Conservation (phyloP, 2,113 vertebrate species). For the Uropsilus gracilis region DNA sequence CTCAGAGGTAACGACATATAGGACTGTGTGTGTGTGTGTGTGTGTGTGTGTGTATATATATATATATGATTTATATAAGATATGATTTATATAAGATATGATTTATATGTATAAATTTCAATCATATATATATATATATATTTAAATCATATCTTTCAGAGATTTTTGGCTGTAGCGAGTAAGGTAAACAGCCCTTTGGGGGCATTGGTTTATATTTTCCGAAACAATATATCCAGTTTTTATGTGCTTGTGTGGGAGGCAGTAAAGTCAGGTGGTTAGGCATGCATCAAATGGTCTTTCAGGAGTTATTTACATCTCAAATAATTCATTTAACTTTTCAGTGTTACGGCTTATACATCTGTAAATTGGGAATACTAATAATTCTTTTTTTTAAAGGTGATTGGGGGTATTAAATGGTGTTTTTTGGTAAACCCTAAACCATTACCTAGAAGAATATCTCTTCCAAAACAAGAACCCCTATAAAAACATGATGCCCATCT, state of each 20-base stretch:
- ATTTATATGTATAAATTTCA: no score
- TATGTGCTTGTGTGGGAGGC: neutral
- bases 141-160: neutral
- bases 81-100: no score
- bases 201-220: neutral
- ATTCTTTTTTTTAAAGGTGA: neutral
- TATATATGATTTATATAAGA: no score
- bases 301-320: neutral
- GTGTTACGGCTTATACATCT: neutral
- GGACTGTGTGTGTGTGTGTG: neutral
- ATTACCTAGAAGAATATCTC: neutral
- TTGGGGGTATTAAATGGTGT: neutral
- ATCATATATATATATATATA: no score
- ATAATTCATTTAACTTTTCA: neutral
- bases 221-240: neutral
- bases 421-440: neutral
- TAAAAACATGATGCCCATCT: neutral
- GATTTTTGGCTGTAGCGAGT: neutral
- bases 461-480: neutral
- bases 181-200: neutral
- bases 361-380: neutral
- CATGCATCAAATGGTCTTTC: neutral
- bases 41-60: no score
- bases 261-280: neutral
- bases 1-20: neutral